Evolutionary conservation across 1,140 invertebrate genomes (phyloP), one percentile per base, ranked within the genome.

Genomic region (Ruditapes philippinarum): DNA sequence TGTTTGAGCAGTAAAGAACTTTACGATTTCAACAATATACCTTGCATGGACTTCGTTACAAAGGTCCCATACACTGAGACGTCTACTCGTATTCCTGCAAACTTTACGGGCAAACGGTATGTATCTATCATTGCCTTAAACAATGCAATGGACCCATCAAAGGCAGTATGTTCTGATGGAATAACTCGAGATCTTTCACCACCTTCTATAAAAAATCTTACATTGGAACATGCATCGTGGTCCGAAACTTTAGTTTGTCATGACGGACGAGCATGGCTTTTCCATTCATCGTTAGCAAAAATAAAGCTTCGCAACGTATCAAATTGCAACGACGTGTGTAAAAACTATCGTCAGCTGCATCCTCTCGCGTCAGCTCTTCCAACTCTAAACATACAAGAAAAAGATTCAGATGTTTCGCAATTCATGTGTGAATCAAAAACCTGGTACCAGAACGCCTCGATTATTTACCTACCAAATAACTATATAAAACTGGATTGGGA

Each of bases 101-200:
- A 40, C 83, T 74, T 70, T 82, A 80, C 82, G 22, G 90, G 90
- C 4, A 76, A 40, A 22, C 86, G 78, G 12, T 89, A 76, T 60
- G 38, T 60, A n/a, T 79, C 90, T 25, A 40, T 91, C 0, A 68
- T 92, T 54, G 91, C 91, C 2, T 80, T 81, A 14, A 92, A 92
- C 36, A 87, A 92, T 84, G 90, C 91, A 2, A 79, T 92, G 74
- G 82, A 85, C 38, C 86, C 90, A 11, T 92, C 91, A 2, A 65
- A 79, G 19, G 78, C 83, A 51, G 82, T 90, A 4, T 92, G 90
- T 49, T 90, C 90, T 31, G 91, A 92, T 82, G 91, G 91, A 17
- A 86, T 92, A 12, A 76, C 80, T 17, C 40, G 79, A 17, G 90
- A 92, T 62, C 68, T 51, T 14, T 80, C 90, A 7, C 11, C 57